A percentile compares a stretch with the other conserved stretches of the same genome.
Evolutionary conservation across 2,113 vertebrate genomes (phyloP).

Genomic region (Calypte anna): DNA sequence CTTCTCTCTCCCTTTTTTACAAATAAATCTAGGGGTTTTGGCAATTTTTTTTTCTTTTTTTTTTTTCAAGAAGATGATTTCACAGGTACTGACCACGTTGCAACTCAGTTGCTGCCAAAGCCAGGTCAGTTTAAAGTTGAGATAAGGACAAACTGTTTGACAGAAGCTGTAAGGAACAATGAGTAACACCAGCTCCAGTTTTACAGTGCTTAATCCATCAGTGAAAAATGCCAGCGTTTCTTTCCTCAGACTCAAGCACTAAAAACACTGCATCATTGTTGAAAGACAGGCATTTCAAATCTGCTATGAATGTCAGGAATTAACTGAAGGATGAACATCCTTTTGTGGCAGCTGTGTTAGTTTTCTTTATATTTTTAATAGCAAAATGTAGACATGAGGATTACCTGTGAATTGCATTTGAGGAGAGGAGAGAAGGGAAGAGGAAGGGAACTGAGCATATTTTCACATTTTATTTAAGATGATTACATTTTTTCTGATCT

Average conservation of each 20-base stretch:
- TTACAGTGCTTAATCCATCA: not conserved
- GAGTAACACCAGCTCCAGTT: not conserved
- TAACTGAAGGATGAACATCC: constrained; percentile 36
- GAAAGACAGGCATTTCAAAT: constrained; percentile 24
- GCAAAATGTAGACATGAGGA: not conserved
- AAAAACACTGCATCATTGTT: not conserved
- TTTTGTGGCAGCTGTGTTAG: constrained; percentile 1
- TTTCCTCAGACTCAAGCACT: accelerated
- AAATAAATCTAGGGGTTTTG: not conserved
- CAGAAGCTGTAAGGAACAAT: not conserved
- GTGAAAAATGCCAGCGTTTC: not conserved
- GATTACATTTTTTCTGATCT: not conserved
- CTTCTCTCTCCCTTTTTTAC: not conserved
- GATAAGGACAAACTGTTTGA: constrained; percentile 6
- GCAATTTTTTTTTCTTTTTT: not conserved
- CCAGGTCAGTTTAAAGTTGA: not conserved
- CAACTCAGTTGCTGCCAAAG: not conserved
- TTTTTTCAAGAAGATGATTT: not conserved
- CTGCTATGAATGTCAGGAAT: not conserved
- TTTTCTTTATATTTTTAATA: not conserved
- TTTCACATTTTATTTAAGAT: not conserved
- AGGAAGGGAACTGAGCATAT: not conserved
- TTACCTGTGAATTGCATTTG: not conserved
- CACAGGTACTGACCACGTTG: not conserved
- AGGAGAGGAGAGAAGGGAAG: not conserved